A percentile compares a stretch with the other conserved stretches of the same genome.
Evolutionary conservation across 2,113 vertebrate species (phyloP).

Genomic region (Hemiscyllium ocellatum): DNA sequence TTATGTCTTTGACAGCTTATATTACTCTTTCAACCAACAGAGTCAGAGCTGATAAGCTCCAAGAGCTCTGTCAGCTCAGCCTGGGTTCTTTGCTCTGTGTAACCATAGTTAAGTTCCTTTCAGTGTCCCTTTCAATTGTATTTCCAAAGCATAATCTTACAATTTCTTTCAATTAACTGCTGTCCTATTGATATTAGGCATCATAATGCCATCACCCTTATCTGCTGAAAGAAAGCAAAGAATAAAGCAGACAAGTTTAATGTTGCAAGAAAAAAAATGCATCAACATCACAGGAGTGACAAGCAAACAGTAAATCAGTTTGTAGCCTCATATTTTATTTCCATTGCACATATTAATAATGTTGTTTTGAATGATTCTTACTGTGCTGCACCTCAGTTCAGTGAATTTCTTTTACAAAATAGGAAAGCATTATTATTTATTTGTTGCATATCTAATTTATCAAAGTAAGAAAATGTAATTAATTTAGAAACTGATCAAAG

Average conservation of each 20-base stretch:
- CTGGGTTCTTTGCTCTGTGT: not conserved
- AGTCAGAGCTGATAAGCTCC: not conserved
- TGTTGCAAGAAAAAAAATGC: not conserved
- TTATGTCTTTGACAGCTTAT: not conserved
- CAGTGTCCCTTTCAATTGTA: not conserved
- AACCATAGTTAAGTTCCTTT: not conserved
- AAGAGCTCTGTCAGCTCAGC: not conserved
- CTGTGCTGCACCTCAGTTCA: not conserved
- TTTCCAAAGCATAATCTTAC: not conserved
- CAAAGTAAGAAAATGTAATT: not conserved
- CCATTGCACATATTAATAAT: not conserved
- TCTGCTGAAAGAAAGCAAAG: not conserved
- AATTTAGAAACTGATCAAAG: conserved; percentile 4
- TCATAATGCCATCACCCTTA: not conserved
- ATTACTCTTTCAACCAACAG: not conserved
- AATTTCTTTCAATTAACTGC: not conserved
- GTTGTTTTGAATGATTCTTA: not conserved
- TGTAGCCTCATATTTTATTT: not conserved
- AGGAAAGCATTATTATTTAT: not conserved
- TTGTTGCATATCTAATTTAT: not conserved
- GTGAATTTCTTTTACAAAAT: not conserved
- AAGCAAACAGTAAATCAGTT: not conserved
- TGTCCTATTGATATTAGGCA: not conserved
- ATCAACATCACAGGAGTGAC: not conserved
- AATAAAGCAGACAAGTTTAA: not conserved